Evolutionary conservation across 2,888 invertebrate species (phyloP).

Genomic region (Sphecodes monilicornis): DNA sequence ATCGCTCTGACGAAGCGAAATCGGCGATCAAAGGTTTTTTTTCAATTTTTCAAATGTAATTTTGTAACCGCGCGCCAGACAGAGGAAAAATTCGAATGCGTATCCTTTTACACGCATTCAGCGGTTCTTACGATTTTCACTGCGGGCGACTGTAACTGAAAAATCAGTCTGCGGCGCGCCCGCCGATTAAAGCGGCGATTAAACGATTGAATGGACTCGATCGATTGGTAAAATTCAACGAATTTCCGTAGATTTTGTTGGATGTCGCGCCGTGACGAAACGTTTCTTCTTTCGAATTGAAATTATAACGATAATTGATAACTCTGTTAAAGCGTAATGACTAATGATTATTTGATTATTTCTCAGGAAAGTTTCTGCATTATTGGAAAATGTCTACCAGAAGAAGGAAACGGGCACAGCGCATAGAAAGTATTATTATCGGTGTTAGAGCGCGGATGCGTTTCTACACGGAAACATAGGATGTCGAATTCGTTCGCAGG

Average conservation of each 20-base stretch:
- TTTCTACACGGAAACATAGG: not conserved
- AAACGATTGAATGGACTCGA: conserved; percentile 13
- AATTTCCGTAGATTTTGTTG: not conserved
- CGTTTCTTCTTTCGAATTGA: not conserved
- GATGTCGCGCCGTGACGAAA: not conserved
- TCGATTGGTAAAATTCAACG: conserved; percentile 10
- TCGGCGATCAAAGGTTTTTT: not conserved
- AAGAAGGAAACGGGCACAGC: not conserved
- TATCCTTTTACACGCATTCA: not conserved
- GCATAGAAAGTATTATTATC: not conserved
- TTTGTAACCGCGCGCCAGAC: not conserved
- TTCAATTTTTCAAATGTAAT: not conserved
- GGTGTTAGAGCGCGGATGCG: not conserved
- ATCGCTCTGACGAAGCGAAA: not conserved
- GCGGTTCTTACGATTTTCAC: not conserved
- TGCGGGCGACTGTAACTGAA: not conserved
- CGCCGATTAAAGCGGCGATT: conserved; percentile 10
- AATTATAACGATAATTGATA: not conserved
- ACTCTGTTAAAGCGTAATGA: not conserved
- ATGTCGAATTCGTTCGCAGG: not conserved
- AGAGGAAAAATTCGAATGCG: not conserved
- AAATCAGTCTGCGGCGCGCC: conserved; percentile 1
- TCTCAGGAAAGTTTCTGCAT: not conserved
- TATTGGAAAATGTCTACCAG: not conserved
- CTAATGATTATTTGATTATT: not conserved